phyloP scores from a whole-genome alignment of 2,113 vertebrate species.

The Nipponia nippon region DNA sequence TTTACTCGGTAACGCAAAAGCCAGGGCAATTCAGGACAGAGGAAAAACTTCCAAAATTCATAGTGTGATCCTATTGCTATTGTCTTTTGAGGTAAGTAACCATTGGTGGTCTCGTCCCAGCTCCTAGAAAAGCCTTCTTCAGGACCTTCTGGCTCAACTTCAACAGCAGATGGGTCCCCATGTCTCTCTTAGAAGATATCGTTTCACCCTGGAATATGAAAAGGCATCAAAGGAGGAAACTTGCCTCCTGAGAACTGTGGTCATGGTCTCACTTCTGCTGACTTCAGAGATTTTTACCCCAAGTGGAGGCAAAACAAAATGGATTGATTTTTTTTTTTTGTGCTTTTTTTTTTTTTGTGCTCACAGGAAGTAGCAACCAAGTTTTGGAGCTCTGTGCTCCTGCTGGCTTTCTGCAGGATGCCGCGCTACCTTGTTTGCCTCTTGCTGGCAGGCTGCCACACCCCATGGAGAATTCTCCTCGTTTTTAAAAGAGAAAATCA shows the following conservation, averaged over 20 bases:
- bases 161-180: not conserved
- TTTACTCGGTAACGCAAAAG: fast-evolving
- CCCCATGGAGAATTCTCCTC: not conserved
- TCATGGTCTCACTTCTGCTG: not conserved
- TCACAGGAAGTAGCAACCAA: not conserved
- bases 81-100: not conserved
- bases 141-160: not conserved
- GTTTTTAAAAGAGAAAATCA: not conserved
- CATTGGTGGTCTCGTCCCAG: not conserved
- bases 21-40: not conserved
- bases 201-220: not conserved
- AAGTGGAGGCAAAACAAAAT: not conserved
- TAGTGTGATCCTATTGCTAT: fast-evolving
- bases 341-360: too few relatives aligned
- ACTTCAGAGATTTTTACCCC: not conserved
- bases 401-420: not conserved
- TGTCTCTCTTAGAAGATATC: not conserved
- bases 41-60: not conserved
- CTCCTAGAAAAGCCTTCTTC: not conserved
- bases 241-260: not conserved
- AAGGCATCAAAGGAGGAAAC: not conserved
- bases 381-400: not conserved
- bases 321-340: not conserved
- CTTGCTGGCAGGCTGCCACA: not conserved
- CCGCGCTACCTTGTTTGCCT: not conserved